Base-by-base conservation (phyloP, 1,140 invertebrate genomes). In the Holcopasites calliopsidis region DNA sequence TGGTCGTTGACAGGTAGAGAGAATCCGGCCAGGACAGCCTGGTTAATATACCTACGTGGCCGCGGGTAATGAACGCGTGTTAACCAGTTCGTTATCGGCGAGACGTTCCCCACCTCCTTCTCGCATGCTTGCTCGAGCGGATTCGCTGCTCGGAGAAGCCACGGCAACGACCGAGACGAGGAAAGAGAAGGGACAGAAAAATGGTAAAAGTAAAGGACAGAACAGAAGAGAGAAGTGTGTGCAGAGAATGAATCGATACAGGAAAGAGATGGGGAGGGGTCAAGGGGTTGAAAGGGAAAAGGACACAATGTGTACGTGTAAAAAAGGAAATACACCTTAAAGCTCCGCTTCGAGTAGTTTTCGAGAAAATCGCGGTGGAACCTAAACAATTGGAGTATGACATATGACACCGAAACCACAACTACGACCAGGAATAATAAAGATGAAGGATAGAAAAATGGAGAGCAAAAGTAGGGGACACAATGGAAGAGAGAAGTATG, bases 81-180 rank as follows among this genome's bases (percentile, higher is more conserved):
- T 75, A 75, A 75, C 73, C 73, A 75, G 73, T 75, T 75, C 65
- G 73, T 75, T 75, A 75, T 75, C 73, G 62, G 44, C 44, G 31
- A 69, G 69, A 75, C 55, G 54, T n/a, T 58, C 62, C 52, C 62
- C 72, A 68, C 64, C 54, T 58, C 58, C 42, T 60, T 50, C 71
- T 66, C 60, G 61, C 49, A 52, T 65, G 60, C 49, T 23, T 52
- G 60, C 26, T 21, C 40, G 31, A 11, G 21, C n/a, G 58, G 54
- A 61, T 33, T 55, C n/a, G 50, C 18, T 55, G 31, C 23, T 33
- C n/a, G 40, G 18, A 26, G 21, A 28, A 71, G 38, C 21, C 11
- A 38, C 42, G 33, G 50, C 26, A 26, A 38, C 49, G 18, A 13
- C 1, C 13, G 38, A 52, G 57, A 50, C 16, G 42, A 18, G 16